Base-by-base conservation (phyloP, 2,888 invertebrate genomes). In the Fragum sueziense region DNA sequence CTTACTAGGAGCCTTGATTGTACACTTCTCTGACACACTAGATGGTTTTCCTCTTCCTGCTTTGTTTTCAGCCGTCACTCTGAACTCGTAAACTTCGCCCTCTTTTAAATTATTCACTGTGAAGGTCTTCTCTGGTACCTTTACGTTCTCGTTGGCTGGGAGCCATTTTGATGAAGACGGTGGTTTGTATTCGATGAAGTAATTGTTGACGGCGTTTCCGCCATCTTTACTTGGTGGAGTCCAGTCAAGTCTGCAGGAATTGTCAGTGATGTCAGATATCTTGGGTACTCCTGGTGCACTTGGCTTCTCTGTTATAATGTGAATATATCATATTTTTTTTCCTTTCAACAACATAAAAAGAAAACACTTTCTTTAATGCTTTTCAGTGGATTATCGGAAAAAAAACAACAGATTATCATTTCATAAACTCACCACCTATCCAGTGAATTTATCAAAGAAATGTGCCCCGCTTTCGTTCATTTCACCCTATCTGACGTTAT, bases 11-110 rank as follows among this genome's bases (percentile, higher is more conserved):
- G 91, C 90, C 74, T 89, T 89, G 41, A 90, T 88, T 34, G 88
- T 82, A 22, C 90, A 86, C 11, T 89, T 88, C 52, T 87, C 85
- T 34, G 91, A 88, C 27, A 90, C 85, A 52, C 79, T 85, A 6
- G 91, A 91, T 37, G 91, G 88, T 67, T 88, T 89, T 41, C 93
- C 91, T 9, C 87, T 82, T 27, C 93, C 93, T 25, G 92, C 92
- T 74, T 90, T 91, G 86, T 93, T 93, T 80, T 90, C 90, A 29
- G 93, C 93, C 4, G 90, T 86, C 25, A 93, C 91, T 62, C 93
- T 85, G 90, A 93, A 92, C 75, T 92, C 91, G 74, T 92, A 93
- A 57, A 88, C 84, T 34, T 84, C 86, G 31, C 90, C 91, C 52
- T 91, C 90, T 6, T 84, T 82, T 29, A 93, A 86, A 31, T 90